Conservation (phyloP, 2,888 invertebrate species). For the Antheraea assamensis region DNA sequence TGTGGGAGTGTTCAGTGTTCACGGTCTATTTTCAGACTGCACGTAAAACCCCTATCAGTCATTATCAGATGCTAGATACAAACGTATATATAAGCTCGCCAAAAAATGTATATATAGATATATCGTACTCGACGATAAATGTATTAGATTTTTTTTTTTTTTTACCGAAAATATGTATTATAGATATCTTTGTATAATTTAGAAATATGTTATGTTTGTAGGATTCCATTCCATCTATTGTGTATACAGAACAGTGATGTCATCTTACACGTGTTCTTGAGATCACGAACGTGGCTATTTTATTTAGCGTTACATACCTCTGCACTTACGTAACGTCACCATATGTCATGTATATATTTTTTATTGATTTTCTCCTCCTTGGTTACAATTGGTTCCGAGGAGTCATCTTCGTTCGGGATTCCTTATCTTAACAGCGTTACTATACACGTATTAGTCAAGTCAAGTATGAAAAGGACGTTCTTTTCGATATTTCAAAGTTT, state of each 20-base stretch:
- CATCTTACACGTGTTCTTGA: conserved; percentile 37
- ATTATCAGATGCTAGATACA: conserved; percentile 32
- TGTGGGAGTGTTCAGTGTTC: conserved; percentile 23
- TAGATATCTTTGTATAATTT: background rate
- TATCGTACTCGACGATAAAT: background rate
- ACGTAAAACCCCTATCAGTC: conserved; percentile 30
- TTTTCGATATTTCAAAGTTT: background rate
- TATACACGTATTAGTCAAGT: background rate
- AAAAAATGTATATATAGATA: background rate
- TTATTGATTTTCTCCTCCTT: conserved; percentile 6
- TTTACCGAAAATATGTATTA: background rate
- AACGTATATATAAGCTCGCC: conserved; percentile 11
- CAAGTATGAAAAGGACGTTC: background rate
- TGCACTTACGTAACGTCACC: conserved; percentile 20
- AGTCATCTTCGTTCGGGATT: background rate
- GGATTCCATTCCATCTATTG: conserved; percentile 25
- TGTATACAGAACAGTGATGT: conserved; percentile 40
- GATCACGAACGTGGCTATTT: conserved; percentile 28
- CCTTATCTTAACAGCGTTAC: background rate
- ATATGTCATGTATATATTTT: conserved; percentile 15
- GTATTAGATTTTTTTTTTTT: background rate
- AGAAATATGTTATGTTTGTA: conserved; percentile 16
- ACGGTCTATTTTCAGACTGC: conserved; percentile 35
- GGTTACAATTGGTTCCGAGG: background rate
- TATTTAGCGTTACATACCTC: conserved; percentile 28